Percentiles rank a stretch among this genome's conserved stretches.
phyloP scores from a whole-genome alignment of 2,797 vertebrate genomes.

The Sarcophilus harrisii region DNA sequence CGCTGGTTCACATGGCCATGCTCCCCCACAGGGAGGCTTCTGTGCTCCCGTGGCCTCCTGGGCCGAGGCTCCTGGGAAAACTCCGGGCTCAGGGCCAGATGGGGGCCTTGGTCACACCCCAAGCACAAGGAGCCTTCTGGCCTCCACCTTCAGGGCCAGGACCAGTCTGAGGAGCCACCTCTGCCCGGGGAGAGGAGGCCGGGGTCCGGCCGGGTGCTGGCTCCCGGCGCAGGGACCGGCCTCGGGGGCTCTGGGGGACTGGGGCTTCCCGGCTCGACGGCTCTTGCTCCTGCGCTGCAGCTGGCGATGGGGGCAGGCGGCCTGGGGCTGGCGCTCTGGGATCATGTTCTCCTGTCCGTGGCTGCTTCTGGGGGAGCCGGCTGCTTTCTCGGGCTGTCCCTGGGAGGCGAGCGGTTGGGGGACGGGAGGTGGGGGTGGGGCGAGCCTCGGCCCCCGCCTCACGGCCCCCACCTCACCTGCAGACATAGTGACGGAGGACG shows the following conservation, averaged over 20 bases:
- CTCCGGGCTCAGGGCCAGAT: too few relatives aligned
- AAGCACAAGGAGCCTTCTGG: too few relatives aligned
- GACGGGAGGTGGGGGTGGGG: constrained; percentile 3
- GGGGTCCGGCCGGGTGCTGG: not conserved
- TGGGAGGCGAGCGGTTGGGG: constrained; percentile 11
- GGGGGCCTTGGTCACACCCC: too few relatives aligned
- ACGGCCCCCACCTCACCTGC: not conserved
- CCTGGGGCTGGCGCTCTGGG: not conserved
- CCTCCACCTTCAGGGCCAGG: too few relatives aligned
- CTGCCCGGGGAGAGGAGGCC: too few relatives aligned
- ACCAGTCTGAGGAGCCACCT: too few relatives aligned
- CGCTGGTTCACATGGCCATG: too few relatives aligned
- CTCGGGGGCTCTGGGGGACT: not conserved
- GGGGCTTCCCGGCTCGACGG: not conserved
- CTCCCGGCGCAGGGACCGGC: not conserved
- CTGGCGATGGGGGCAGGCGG: too few relatives aligned
- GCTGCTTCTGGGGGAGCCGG: not conserved
- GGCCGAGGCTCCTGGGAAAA: too few relatives aligned
- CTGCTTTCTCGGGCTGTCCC: not conserved
- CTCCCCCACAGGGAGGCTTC: too few relatives aligned
- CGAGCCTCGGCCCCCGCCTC: not conserved
- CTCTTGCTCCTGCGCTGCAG: too few relatives aligned
- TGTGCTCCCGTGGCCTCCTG: too few relatives aligned
- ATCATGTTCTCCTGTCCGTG: not conserved
- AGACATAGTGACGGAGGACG: constrained; percentile 86